Base-by-base conservation (phyloP, 2,888 invertebrate genomes). In the Tuta absoluta region DNA sequence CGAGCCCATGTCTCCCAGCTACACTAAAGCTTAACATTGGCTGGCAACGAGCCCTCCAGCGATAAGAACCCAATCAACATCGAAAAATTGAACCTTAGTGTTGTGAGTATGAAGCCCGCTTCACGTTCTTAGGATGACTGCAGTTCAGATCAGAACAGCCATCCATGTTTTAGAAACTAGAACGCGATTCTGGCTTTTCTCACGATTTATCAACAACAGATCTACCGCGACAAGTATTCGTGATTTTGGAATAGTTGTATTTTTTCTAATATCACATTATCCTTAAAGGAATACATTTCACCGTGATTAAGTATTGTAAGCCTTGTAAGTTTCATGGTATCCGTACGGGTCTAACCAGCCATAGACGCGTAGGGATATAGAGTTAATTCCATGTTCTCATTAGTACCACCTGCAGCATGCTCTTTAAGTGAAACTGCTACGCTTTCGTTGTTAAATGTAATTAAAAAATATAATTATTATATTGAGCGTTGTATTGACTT, bases 401-500 rank as follows among this genome's bases (percentile, higher is more conserved):
- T 79, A 78, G 72, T 74, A 75, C 76, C 67, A 72, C 78, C 73
- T 68, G 74, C 79, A 76, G 76, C 71, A 70, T 79, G 76, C 76
- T 80, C 77, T 68, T 74, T 41, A 58, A 60, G 62, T 57, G 53
- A 38, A 45, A 76, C 74, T 81, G 75, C 80, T 84, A 82, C 76
- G 89, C 89, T 89, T 90, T 89, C 75, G 82, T 87, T 86, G 87
- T 91, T 88, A 85, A 79, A 83, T 86, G 86, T 89, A 82, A 83
- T 86, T 84, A 79, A 69, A n/a, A 81, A 56, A 85, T 80, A 82
- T 81, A n/a, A 75, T 78, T 79, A 80, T 75, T 81, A 77, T 82
- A 84, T 81, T 80, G 73, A 76, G 74, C 76, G 82, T 85, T 84
- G 79, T 82, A 80, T 76, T 79, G 73, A 84, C 73, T 72, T 82